Evolutionary conservation across 92 coral and sea anemone genomes (phyloP), one percentile per base, ranked within the genome.

Genomic region (Metridium senile): DNA sequence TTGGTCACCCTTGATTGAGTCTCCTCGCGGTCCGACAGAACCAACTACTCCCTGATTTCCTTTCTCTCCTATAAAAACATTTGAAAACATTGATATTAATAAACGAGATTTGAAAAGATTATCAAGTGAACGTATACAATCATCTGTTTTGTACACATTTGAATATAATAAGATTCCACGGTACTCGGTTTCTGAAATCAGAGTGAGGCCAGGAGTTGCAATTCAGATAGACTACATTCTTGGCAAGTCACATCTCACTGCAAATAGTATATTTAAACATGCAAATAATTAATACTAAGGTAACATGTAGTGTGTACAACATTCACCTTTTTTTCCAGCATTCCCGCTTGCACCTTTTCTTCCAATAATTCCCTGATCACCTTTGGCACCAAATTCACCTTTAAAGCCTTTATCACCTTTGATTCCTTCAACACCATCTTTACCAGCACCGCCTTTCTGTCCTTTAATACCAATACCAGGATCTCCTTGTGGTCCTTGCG

Each of bases 1-100:
- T 63, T 63, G 69, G 21, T 63, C 69, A 1, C 69, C 69, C 35
- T 63, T 63, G 39, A 26, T 26, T 63, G 34, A 32, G 32, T 63
- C 34, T 11, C 69, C 69, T 63, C 26, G 31, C 19, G 19, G 21
- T 63, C 69, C 69, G 6, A 21, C 11, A 20, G 20, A 21, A 28
- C 45, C 69, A 28, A 39, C n/a, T n/a, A n/a, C 49, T 39, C 49
- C 49, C 49, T 39, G 49, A 13, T 13, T 39, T 4, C 49, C 49
- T 39, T 39, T 39, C 49, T 39, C 49, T 13, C 49, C 49, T 39
- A 13, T 39, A 6, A 6, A 39, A 39, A 6, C n/a, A n/a, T n/a
- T n/a, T n/a, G n/a, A n/a, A n/a, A n/a, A n/a, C n/a, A n/a, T n/a
- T n/a, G n/a, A n/a, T n/a, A n/a, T n/a, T n/a, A n/a, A n/a, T n/a